Percentiles rank a stretch among this genome's conserved stretches.
Evolutionary conservation across 1,140 invertebrate species (phyloP).

Genomic region (Drosophila orena): DNA sequence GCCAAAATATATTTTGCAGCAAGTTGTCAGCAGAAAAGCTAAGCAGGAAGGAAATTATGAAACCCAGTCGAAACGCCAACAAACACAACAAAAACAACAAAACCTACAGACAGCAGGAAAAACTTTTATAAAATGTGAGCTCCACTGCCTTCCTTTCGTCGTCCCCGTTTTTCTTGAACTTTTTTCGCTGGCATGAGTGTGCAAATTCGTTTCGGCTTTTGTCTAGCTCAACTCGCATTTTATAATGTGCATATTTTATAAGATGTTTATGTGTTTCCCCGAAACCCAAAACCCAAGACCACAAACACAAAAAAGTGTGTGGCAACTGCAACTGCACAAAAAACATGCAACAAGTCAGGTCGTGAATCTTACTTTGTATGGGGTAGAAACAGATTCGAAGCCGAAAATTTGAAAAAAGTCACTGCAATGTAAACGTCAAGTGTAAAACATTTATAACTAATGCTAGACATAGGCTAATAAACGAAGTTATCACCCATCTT

Average conservation of each 20-base stretch:
- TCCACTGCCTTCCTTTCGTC: conserved; percentile 13
- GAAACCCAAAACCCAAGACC: conserved; percentile 29
- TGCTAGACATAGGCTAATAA: no score
- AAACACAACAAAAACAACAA: conserved; percentile 13
- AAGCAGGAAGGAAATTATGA: conserved; percentile 73
- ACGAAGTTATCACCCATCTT: no score
- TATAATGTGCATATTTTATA: conserved; percentile 82
- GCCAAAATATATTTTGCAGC: conserved; percentile 70
- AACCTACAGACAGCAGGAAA: conserved; percentile 29
- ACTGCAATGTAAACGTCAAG: no score
- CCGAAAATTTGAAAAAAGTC: no score
- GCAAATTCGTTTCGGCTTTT: conserved; percentile 77
- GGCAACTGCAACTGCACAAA: conserved; percentile 34
- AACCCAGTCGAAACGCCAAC: conserved; percentile 42
- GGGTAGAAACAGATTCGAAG: no score
- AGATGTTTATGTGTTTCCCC: conserved; percentile 68
- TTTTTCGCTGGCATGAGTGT: conserved; percentile 52
- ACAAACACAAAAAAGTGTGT: conserved; percentile 17
- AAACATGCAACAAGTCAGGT: conserved; percentile 72
- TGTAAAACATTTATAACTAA: no score
- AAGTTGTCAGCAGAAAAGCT: conserved; percentile 69
- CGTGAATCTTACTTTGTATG: conserved; percentile 9
- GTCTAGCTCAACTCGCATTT: conserved; percentile 69
- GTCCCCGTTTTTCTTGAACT: conserved; percentile 3
- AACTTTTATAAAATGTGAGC: conserved; percentile 40